phyloP scores from a whole-genome alignment of 2,113 vertebrate genomes.

The Ciconia stormi region DNA sequence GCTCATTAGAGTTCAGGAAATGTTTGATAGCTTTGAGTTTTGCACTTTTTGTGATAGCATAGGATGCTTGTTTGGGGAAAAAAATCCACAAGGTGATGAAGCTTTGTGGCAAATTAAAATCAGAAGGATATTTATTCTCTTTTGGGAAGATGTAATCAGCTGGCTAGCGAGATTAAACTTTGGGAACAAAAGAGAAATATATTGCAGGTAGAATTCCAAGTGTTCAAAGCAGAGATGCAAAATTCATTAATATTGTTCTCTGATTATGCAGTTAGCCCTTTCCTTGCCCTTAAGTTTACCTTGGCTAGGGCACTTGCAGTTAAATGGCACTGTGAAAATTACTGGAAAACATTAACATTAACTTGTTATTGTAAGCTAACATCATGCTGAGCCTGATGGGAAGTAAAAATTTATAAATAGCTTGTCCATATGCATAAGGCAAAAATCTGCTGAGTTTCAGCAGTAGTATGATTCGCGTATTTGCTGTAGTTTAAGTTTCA shows the following conservation, averaged over 20 bases:
- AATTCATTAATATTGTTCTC: constrained; percentile 67
- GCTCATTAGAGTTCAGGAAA: neutral
- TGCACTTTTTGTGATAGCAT: neutral
- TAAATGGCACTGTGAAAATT: constrained; percentile 76
- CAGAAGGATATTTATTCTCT: constrained; percentile 11
- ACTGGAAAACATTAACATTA: constrained; percentile 82
- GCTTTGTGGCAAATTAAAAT: constrained; percentile 33
- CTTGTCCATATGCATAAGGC: constrained; percentile 59
- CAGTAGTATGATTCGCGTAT: constrained; percentile 29
- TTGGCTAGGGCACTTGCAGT: constrained; percentile 71
- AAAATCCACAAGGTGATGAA: neutral
- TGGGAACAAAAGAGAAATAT: neutral
- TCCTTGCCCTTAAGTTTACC: constrained; percentile 73
- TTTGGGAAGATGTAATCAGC: neutral
- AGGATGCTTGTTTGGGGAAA: neutral
- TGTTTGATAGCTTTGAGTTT: neutral
- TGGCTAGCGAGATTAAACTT: constrained; percentile 12
- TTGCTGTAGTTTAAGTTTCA: constrained; percentile 48
- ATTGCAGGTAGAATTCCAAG: constrained; percentile 45
- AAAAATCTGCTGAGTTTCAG: constrained; percentile 71
- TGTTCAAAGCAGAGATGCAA: constrained; percentile 62
- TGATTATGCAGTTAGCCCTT: constrained; percentile 69
- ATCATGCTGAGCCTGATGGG: constrained; percentile 71
- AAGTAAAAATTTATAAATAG: constrained; percentile 80
- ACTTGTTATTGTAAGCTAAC: constrained; percentile 80